These are phyloP conservation scores for cat (Felis catus) DNA, from an alignment of 2,113 vertebrate genomes.

Conservation along the genomic window DNA sequence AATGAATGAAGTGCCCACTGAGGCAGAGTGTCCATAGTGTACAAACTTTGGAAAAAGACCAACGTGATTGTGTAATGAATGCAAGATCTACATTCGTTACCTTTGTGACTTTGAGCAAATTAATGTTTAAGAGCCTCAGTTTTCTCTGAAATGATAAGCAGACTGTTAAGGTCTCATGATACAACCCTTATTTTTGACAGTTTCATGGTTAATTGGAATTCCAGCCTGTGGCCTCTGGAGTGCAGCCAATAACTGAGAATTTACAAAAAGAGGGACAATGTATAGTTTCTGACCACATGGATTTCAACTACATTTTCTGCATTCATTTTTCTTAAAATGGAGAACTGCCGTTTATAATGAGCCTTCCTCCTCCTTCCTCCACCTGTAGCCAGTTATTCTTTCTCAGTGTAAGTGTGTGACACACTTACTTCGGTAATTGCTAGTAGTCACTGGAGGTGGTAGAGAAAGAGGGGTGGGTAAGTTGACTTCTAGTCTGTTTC, in stretches of 20 bases:
- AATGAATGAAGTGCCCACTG: neutral
- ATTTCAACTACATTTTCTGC: neutral
- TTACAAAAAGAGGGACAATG: neutral
- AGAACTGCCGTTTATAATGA: neutral
- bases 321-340: neutral
- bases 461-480: neutral
- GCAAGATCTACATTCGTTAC: neutral
- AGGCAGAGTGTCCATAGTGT: neutral
- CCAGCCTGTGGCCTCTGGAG: neutral
- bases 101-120: neutral
- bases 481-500: neutral
- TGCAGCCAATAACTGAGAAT: neutral
- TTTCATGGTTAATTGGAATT: neutral
- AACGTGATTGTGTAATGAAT: neutral
- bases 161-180: neutral
- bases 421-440: neutral
- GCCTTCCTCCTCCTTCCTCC: neutral
- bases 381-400: neutral
- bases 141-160: constrained; percentile 10
- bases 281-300: neutral
- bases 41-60: neutral
- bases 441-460: neutral
- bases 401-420: neutral
- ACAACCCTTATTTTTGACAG: neutral
- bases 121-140: neutral